A percentile compares a stretch with the other conserved stretches of the same genome.
These are phyloP conservation scores for Simalia tracyae DNA, from an alignment of 2,797 vertebrate species.

Conservation along the genomic window DNA sequence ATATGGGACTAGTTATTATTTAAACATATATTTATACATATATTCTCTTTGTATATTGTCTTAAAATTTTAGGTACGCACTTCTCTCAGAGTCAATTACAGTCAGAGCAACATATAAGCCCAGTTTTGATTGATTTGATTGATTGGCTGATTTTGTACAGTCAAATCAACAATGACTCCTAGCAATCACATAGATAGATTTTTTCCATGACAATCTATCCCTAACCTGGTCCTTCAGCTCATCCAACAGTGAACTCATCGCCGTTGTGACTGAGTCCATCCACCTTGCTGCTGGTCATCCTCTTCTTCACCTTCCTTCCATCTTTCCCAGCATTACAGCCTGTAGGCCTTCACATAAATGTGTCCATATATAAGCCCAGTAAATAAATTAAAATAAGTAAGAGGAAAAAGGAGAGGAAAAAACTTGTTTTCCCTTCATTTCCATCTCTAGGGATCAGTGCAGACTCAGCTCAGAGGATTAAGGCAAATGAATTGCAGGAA, in stretches of 20 bases:
- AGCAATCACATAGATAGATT: neutral
- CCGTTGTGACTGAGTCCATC: neutral
- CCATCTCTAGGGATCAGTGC: neutral
- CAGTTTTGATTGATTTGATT: neutral
- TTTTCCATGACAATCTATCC: neutral
- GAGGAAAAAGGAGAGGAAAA: neutral
- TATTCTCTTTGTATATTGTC: neutral
- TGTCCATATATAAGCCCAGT: neutral
- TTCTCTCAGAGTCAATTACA: neutral
- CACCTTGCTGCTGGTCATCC: neutral
- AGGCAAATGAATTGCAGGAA: neutral
- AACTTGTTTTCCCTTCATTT: neutral
- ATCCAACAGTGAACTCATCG: too few species aligned
- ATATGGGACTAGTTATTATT: neutral
- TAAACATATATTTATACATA: neutral
- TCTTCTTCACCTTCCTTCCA: neutral
- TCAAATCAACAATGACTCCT: neutral
- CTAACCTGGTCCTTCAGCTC: neutral
- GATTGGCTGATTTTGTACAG: neutral
- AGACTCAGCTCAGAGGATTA: neutral
- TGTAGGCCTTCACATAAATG: neutral
- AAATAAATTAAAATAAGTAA: neutral
- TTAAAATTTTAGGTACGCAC: neutral
- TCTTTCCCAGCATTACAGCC: neutral
- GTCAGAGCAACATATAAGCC: neutral